A percentile compares a stretch with the other conserved stretches of the same genome.
Conservation (phyloP, 2,888 invertebrate genomes). For the Ormyrus nitidulus region DNA sequence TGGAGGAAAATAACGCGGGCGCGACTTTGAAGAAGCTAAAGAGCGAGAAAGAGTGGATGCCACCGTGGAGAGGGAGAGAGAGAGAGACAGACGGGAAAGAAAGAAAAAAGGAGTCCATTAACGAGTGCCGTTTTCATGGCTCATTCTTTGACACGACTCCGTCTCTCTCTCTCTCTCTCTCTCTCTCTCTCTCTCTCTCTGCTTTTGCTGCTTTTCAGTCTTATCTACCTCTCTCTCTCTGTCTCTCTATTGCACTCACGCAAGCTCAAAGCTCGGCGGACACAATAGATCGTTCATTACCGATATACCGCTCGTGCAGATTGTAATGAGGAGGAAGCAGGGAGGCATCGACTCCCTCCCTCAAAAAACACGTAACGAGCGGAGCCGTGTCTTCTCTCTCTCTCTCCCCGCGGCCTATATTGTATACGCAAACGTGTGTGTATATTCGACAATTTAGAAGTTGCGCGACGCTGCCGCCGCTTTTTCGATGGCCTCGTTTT, state of each 20-base stretch:
- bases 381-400: slow-evolving; percentile 9
- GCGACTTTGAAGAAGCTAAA: slow-evolving; percentile 47
- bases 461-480: slow-evolving; percentile 41
- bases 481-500: slow-evolving; percentile 58
- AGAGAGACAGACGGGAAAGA: slow-evolving; percentile 30
- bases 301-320: slow-evolving; percentile 64
- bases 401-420: background rate
- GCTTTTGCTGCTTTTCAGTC: slow-evolving; percentile 28
- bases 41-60: slow-evolving; percentile 44
- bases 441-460: slow-evolving; percentile 42
- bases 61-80: slow-evolving; percentile 50
- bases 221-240: slow-evolving; percentile 39
- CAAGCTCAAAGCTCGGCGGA: slow-evolving; percentile 56
- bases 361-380: slow-evolving; percentile 28
- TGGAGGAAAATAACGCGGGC: slow-evolving; percentile 29
- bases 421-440: background rate
- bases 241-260: slow-evolving; percentile 36
- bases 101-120: slow-evolving; percentile 66
- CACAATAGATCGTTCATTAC: slow-evolving; percentile 74
- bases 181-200: slow-evolving; percentile 54
- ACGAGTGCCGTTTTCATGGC: slow-evolving; percentile 71
- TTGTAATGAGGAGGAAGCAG: slow-evolving; percentile 62
- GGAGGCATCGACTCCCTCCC: background rate
- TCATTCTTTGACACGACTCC: slow-evolving; percentile 55
- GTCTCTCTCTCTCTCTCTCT: slow-evolving; percentile 56